phyloP scores from a whole-genome alignment of 2,888 invertebrate species.

The Alentia gelatinosa region DNA sequence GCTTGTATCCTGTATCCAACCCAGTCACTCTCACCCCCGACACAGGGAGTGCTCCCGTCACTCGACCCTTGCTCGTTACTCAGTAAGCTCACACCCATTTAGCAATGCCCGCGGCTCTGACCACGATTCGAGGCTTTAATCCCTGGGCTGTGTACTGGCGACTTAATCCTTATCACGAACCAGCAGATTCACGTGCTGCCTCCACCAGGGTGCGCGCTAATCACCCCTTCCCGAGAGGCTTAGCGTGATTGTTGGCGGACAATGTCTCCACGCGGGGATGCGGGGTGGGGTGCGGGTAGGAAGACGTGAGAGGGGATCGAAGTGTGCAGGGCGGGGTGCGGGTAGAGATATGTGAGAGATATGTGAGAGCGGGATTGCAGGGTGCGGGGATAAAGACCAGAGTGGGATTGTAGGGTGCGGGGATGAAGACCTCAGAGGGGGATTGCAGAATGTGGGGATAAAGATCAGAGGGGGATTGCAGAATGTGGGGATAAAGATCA shows the following conservation, averaged over 20 bases:
- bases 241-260: background rate
- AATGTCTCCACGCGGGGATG: background rate
- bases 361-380: background rate
- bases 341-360: background rate
- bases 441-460: too few relatives aligned
- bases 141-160: background rate
- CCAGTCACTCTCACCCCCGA: too few relatives aligned
- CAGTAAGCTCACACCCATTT: too few relatives aligned
- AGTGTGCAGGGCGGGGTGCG: background rate
- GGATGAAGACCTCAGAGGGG: too few relatives aligned
- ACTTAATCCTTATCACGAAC: background rate
- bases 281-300: constrained; percentile 17
- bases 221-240: background rate
- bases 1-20: too few relatives aligned
- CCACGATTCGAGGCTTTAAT: background rate
- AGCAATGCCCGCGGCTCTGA: too few relatives aligned
- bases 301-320: background rate
- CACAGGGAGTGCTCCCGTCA: too few relatives aligned
- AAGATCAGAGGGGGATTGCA: too few relatives aligned
- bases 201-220: background rate
- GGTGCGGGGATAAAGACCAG: background rate
- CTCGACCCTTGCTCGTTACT: too few relatives aligned
- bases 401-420: background rate
- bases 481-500: too few relatives aligned
- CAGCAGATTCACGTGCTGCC: background rate